Conservation (phyloP, 2,888 invertebrate species). For the Lycophotia porphyrea region DNA sequence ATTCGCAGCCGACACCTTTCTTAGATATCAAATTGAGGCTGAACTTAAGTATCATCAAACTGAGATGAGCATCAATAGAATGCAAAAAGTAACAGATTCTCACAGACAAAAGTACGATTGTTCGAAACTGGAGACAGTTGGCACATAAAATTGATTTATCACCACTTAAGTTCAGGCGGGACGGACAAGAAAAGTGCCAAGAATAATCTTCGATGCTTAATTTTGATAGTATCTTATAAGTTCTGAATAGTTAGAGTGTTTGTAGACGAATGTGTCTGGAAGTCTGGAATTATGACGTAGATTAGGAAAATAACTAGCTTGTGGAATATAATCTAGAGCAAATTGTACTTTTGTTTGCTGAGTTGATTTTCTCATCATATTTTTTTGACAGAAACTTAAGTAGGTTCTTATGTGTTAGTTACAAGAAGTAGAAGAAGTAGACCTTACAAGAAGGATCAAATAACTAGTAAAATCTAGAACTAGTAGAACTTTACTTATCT, state of each 20-base stretch:
- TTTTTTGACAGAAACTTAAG: background rate
- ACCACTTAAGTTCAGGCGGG: slow-evolving; percentile 73
- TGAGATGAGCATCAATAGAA: slow-evolving; percentile 61
- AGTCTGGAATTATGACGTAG: slow-evolving; percentile 28
- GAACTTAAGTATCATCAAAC: slow-evolving; percentile 57
- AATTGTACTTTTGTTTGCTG: slow-evolving; percentile 1
- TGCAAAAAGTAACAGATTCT: slow-evolving; percentile 66
- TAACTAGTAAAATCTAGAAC: background rate
- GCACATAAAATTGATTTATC: slow-evolving; percentile 74
- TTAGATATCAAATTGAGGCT: slow-evolving; percentile 34
- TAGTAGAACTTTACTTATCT: too few relatives aligned
- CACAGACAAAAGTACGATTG: slow-evolving; percentile 59
- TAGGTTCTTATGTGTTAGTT: background rate
- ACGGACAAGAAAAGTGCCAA: slow-evolving; percentile 67
- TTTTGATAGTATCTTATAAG: slow-evolving; percentile 67
- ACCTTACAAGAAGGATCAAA: background rate
- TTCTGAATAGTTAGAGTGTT: slow-evolving; percentile 56
- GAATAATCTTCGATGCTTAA: slow-evolving; percentile 71
- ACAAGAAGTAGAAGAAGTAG: background rate
- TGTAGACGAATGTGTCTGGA: slow-evolving; percentile 56
- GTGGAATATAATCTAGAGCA: background rate
- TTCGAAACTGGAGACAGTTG: slow-evolving; percentile 58
- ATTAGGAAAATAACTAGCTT: slow-evolving; percentile 19
- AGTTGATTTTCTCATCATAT: background rate
- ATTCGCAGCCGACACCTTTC: background rate